Evolutionary conservation across 2,113 vertebrate species (phyloP), one percentile per base, ranked within the genome.

Genomic region (Brachyhypopomus gauderio): DNA sequence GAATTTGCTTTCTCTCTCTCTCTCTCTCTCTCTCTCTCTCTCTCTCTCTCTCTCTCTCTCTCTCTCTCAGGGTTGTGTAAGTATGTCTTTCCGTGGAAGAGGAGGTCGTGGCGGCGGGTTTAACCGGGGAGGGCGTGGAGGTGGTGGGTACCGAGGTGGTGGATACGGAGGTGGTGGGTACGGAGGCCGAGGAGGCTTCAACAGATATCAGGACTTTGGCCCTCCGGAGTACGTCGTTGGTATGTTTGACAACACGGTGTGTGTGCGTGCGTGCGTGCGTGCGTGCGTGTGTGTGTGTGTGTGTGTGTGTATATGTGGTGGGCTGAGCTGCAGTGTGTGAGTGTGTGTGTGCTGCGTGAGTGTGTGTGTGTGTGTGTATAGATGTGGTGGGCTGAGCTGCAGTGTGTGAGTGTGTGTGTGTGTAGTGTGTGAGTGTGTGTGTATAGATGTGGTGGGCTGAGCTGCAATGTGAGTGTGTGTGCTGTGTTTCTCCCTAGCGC

Each of bases 221-320:
- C 98, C 98, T 41, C 98, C 98, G 0, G 98, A 99, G 58, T 88
- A 93, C 14, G 96, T 99, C 63, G 96, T 99, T 4, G 93, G 98
- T 99, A 95, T 88, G 95, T 1, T 11, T 11, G 12, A 52, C 45
- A 41, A 41, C 41, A 8, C 5, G 7, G 34, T 20, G 5, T 52
- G 45, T 14, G 45, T 52, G 8, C 9, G 7, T 62, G 17, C 8
- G 3, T 64, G 60, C 38, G 6, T 36, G 3, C 20, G 58, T 55
- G 22, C 17, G 5, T 12, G 1, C 60, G 36, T 75, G 19, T 55
- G 23, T 1, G 22, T 72, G 19, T 45, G n/a, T n/a, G n/a, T n/a
- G n/a, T n/a, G n/a, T n/a, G n/a, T n/a, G n/a, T n/a, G n/a, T n/a
- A n/a, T n/a, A n/a, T n/a, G n/a, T n/a, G n/a, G n/a, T n/a, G n/a